phyloP scores from a whole-genome alignment of 2,113 vertebrate species.

The Saimiri boliviensis region DNA sequence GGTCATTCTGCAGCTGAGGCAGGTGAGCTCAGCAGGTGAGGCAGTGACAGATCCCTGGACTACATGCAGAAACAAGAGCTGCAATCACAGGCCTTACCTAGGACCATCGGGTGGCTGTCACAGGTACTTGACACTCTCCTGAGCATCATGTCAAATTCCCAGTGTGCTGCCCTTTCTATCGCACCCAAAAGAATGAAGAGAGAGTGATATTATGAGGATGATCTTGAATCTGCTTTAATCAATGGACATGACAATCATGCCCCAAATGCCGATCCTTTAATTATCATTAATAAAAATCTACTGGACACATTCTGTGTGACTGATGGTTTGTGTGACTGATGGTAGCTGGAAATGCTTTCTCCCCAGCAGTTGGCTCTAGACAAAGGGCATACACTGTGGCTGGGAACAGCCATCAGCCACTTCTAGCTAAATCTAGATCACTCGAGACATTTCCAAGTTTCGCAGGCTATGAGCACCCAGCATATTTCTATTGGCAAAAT shows the following conservation, averaged over 20 bases:
- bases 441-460: constrained; percentile 57
- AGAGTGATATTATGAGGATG: not conserved
- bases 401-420: constrained; percentile 16
- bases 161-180: fast-evolving
- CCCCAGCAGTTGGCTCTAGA: not conserved
- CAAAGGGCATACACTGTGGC: not conserved
- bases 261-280: not conserved
- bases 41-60: not conserved
- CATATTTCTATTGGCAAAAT: constrained; percentile 71
- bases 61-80: not conserved
- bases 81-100: not conserved
- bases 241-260: not conserved
- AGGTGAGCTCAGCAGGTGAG: not conserved
- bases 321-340: not conserved
- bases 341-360: not conserved
- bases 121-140: not conserved
- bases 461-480: constrained; percentile 29
- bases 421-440: constrained; percentile 51
- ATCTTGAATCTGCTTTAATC: not conserved
- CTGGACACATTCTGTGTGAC: not conserved
- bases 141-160: not conserved
- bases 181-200: not conserved
- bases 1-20: not conserved
- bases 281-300: not conserved
- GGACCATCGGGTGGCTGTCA: not conserved